Percentiles rank a stretch among this genome's conserved stretches.
These are phyloP conservation scores for Choristoneura rosaceana DNA, from an alignment of 2,888 invertebrate species.

Conservation along the genomic window DNA sequence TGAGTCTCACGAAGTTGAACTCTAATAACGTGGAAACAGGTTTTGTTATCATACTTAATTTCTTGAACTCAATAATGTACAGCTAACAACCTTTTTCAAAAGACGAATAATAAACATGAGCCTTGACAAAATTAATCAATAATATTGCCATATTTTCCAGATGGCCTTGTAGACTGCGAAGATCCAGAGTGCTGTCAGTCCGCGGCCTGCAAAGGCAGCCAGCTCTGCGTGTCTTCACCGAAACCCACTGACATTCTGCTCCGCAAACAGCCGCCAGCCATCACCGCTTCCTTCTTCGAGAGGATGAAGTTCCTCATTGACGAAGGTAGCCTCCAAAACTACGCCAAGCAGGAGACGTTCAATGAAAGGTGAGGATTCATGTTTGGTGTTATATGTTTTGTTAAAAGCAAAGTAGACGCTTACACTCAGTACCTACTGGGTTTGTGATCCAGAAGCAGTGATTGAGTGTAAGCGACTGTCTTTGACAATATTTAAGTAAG, in stretches of 20 bases:
- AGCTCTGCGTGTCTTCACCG: conserved; percentile 96
- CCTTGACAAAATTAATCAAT: background rate
- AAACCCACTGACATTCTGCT: conserved; percentile 98
- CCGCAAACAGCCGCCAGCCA: conserved; percentile 97
- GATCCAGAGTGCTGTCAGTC: conserved; percentile 99
- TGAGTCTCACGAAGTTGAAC: too few species aligned
- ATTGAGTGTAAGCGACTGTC: background rate
- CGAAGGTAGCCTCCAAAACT: conserved; percentile 98
- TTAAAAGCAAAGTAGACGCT: conserved; percentile 14
- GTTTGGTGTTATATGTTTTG: conserved; percentile 69
- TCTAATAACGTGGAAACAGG: too few species aligned
- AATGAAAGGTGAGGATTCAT: conserved; percentile 95
- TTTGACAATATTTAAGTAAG: background rate
- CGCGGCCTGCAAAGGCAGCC: conserved; percentile 92
- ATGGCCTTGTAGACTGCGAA: conserved; percentile 98
- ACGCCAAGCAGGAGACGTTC: conserved; percentile 97
- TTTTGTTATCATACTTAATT: too few species aligned
- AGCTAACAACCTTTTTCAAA: background rate
- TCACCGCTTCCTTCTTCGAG: conserved; percentile 99
- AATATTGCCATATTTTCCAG: conserved; percentile 80
- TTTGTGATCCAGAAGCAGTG: background rate
- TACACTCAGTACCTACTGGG: background rate
- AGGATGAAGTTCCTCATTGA: conserved; percentile 99
- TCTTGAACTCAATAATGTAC: too few species aligned
- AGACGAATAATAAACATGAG: background rate